Percentiles rank a stretch among this genome's conserved stretches.
Conservation (phyloP, 2,113 vertebrate genomes). For the Melospiza georgiana region DNA sequence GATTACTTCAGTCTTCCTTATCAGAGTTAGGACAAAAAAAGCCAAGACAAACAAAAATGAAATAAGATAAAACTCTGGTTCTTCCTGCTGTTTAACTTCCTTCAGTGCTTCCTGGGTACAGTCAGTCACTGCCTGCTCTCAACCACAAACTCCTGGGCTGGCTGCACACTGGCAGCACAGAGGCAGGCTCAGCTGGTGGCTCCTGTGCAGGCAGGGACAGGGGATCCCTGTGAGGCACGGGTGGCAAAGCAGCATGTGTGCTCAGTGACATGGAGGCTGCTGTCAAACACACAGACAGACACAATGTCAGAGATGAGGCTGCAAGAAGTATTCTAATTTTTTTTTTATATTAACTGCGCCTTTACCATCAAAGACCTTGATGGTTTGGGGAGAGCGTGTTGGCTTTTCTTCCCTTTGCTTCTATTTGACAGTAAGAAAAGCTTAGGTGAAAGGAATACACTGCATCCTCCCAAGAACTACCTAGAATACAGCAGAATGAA, state of each 20-base stretch:
- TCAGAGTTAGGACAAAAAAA: background rate
- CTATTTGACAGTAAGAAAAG: background rate
- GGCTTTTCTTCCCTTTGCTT: background rate
- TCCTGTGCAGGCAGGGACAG: background rate
- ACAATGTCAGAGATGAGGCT: background rate
- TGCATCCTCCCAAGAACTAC: background rate
- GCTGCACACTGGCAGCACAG: background rate
- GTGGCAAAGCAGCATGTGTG: background rate
- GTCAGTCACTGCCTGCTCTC: background rate
- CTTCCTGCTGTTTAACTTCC: background rate
- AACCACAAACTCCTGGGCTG: background rate
- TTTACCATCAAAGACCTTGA: background rate
- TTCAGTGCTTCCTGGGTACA: background rate
- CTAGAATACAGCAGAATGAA: background rate
- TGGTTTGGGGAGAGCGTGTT: background rate
- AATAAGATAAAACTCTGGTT: background rate
- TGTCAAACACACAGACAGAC: background rate
- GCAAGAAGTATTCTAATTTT: background rate
- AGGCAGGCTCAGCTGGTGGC: too few species aligned
- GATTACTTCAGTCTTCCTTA: background rate
- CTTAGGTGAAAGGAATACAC: background rate
- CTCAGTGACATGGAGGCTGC: background rate
- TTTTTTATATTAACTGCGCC: background rate
- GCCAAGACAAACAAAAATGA: background rate
- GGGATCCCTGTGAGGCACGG: accelerated